Percentiles rank a stretch among this genome's conserved stretches.
Evolutionary conservation across 2,797 vertebrate genomes (phyloP).

Genomic region (Sciaenops ocellatus): DNA sequence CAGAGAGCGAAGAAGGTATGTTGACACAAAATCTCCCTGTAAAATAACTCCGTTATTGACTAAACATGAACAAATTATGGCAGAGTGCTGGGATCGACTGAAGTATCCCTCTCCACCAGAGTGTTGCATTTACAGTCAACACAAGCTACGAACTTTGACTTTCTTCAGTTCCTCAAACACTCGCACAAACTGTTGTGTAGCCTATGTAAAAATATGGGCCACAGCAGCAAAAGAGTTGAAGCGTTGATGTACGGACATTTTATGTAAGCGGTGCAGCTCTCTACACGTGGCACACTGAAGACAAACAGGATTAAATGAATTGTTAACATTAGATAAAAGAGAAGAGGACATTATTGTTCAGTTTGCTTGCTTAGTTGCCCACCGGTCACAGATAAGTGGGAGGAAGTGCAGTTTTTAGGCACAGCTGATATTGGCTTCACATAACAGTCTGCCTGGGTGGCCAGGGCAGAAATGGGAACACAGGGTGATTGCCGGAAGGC

Average conservation of each 20-base stretch:
- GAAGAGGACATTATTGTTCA: conserved; percentile 47
- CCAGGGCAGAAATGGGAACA: conserved; percentile 56
- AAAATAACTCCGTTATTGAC: conserved; percentile 69
- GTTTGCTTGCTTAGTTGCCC: conserved; percentile 50
- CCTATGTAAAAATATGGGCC: conserved; percentile 70
- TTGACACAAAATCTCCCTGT: conserved; percentile 49
- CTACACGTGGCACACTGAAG: conserved; percentile 44
- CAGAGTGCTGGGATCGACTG: conserved; percentile 34
- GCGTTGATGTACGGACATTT: conserved; percentile 24
- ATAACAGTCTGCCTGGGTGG: conserved; percentile 59
- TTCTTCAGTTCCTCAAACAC: conserved; percentile 46
- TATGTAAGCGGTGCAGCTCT: conserved; percentile 43
- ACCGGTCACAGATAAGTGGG: conserved; percentile 46
- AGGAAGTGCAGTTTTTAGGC: conserved; percentile 65
- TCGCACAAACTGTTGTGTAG: conserved; percentile 49
- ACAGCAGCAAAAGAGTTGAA: conserved; percentile 43
- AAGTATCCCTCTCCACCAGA: conserved; percentile 47
- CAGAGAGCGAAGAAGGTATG: conserved; percentile 97
- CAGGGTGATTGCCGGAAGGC: conserved; percentile 57
- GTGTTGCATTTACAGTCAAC: conserved; percentile 75
- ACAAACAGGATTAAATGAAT: conserved; percentile 63
- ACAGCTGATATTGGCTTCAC: conserved; percentile 63
- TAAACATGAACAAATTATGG: conserved; percentile 61
- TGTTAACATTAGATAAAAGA: conserved; percentile 49
- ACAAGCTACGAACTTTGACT: conserved; percentile 43